Percentiles rank a stretch among this genome's conserved stretches.
Conservation (phyloP, 2,888 invertebrate species). For the Hirtodrosophila cameraria region DNA sequence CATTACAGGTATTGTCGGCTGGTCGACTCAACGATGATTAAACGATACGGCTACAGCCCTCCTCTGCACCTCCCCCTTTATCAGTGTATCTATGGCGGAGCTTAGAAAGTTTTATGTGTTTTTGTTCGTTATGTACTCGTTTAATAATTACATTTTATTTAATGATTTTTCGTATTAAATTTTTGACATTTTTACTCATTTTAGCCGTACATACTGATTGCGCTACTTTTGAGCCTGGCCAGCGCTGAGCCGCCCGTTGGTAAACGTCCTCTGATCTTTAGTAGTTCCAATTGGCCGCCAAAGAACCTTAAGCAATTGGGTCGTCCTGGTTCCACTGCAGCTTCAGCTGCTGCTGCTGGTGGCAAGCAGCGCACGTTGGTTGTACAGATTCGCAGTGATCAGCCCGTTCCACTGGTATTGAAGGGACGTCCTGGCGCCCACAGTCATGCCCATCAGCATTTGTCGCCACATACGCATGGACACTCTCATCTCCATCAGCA, state of each 20-base stretch:
- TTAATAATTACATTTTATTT: constrained; percentile 45
- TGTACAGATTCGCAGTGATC: constrained; percentile 83
- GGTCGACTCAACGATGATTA: constrained; percentile 42
- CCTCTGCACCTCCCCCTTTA: not conserved
- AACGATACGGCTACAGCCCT: constrained; percentile 16
- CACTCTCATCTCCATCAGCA: constrained; percentile 49
- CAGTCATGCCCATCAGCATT: constrained; percentile 51
- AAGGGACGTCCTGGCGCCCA: constrained; percentile 74
- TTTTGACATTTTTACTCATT: constrained; percentile 34
- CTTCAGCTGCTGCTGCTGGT: not conserved
- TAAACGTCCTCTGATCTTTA: constrained; percentile 74
- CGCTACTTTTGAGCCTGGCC: constrained; percentile 58
- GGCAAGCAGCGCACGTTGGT: constrained; percentile 81
- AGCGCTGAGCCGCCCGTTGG: constrained; percentile 69
- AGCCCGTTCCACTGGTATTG: constrained; percentile 80
- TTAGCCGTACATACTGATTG: constrained; percentile 50
- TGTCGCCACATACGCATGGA: constrained; percentile 12
- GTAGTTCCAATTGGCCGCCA: constrained; percentile 73
- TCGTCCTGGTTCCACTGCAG: constrained; percentile 39
- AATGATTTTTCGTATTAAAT: constrained; percentile 23
- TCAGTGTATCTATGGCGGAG: constrained; percentile 20
- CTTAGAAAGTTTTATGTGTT: constrained; percentile 61
- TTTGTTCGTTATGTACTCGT: constrained; percentile 23
- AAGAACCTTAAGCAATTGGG: constrained; percentile 73
- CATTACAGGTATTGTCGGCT: constrained; percentile 51